Evolutionary conservation across 1,140 invertebrate species (phyloP).

Genomic region (Camponotus floridanus): DNA sequence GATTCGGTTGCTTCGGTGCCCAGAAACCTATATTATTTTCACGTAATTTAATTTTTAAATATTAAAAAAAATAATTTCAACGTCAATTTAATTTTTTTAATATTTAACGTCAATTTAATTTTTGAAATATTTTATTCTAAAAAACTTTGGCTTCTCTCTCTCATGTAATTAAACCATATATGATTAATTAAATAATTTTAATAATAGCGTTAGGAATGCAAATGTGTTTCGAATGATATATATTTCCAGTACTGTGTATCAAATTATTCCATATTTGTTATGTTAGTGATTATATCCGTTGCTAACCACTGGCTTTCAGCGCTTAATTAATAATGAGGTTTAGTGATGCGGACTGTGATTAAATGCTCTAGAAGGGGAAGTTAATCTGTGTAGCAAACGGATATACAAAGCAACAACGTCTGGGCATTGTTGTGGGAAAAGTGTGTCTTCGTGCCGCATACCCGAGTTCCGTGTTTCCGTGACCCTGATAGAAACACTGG

Average conservation of each 20-base stretch:
- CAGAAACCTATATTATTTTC: constrained; percentile 90
- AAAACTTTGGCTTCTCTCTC: neutral
- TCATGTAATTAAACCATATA: neutral
- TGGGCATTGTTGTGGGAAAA: constrained; percentile 83
- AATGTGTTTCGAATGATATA: constrained; percentile 1
- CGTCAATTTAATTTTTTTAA: no score
- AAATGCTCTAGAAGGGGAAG: constrained; percentile 74
- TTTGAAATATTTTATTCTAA: no score
- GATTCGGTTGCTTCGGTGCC: constrained; percentile 95
- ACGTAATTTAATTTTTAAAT: no score
- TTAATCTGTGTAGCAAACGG: constrained; percentile 57
- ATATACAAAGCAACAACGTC: constrained; percentile 65
- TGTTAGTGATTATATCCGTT: neutral
- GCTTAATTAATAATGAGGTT: constrained; percentile 42
- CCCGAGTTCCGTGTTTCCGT: constrained; percentile 83
- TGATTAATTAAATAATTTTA: neutral
- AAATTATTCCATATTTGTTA: neutral
- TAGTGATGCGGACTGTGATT: constrained; percentile 40
- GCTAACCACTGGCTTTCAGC: neutral
- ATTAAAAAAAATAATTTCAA: no score
- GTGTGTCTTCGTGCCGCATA: constrained; percentile 84
- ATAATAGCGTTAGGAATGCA: neutral
- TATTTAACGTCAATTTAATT: no score
- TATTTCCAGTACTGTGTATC: neutral
- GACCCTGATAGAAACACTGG: constrained; percentile 82